Percentiles rank a stretch among this genome's conserved stretches.
These are phyloP conservation scores for Corbicula japonica DNA, from an alignment of 2,888 invertebrate genomes.

Conservation along the genomic window DNA sequence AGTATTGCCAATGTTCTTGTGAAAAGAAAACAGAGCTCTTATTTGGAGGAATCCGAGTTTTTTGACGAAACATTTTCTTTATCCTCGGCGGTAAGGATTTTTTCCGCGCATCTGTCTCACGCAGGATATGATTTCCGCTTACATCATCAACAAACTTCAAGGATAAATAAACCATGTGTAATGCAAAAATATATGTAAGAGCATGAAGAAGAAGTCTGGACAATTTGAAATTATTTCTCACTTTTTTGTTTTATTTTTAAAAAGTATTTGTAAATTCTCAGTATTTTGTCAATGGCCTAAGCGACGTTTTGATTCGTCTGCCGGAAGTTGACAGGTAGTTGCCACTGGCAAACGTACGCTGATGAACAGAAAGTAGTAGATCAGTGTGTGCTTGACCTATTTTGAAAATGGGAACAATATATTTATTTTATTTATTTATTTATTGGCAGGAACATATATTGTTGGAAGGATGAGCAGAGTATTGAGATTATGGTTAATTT, in stretches of 20 bases:
- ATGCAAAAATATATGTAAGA: too few relatives aligned
- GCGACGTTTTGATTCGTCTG: slow-evolving; percentile 47
- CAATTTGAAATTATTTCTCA: too few relatives aligned
- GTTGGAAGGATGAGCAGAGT: too few relatives aligned
- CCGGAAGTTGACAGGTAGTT: slow-evolving; percentile 52
- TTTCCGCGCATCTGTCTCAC: slow-evolving; percentile 73
- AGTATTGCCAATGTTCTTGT: slow-evolving; percentile 78
- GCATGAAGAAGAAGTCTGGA: too few relatives aligned
- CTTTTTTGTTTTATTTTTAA: background rate
- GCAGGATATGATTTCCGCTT: slow-evolving; percentile 57
- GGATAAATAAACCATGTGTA: too few relatives aligned
- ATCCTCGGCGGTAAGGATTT: slow-evolving; percentile 72
- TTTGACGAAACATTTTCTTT: slow-evolving; percentile 69
- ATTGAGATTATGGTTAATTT: too few relatives aligned
- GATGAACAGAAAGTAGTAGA: background rate
- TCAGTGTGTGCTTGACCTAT: slow-evolving; percentile 4
- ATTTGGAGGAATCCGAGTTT: slow-evolving; percentile 64
- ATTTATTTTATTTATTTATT: too few relatives aligned
- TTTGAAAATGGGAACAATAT: too few relatives aligned
- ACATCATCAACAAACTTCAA: slow-evolving; percentile 43
- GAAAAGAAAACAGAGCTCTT: slow-evolving; percentile 75
- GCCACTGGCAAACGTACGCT: slow-evolving; percentile 58
- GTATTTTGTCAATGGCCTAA: slow-evolving; percentile 13
- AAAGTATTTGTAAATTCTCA: background rate
- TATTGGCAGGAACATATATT: too few relatives aligned